A percentile compares a stretch with the other conserved stretches of the same genome.
Conservation (phyloP, 2,113 vertebrate genomes). For the Psettodes erumei region DNA sequence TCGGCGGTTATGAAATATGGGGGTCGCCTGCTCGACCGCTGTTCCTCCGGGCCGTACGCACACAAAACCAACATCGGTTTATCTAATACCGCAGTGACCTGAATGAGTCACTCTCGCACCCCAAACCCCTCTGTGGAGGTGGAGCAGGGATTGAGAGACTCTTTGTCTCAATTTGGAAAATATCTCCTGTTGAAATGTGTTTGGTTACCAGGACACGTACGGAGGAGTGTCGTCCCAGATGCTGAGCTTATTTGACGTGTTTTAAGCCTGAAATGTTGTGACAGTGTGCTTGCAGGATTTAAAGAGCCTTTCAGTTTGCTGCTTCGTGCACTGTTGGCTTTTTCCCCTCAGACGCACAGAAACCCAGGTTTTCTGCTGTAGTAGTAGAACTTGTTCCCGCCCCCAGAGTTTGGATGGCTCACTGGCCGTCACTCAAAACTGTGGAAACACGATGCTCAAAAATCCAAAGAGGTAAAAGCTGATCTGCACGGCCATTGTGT, state of each 20-base stretch:
- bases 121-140: conserved; percentile 41
- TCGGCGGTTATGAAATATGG: conserved; percentile 28
- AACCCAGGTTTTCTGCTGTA: conserved; percentile 9
- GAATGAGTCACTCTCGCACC: conserved; percentile 68
- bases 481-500: neutral
- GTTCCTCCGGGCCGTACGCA: conserved; percentile 7
- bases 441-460: conserved; percentile 27
- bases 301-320: conserved; percentile 25
- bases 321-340: conserved; percentile 39
- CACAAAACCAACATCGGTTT: conserved; percentile 28
- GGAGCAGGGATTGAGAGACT: conserved; percentile 47
- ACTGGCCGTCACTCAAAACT: conserved; percentile 54
- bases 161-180: conserved; percentile 58
- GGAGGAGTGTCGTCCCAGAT: conserved; percentile 10
- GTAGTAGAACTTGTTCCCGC: neutral
- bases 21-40: conserved; percentile 3
- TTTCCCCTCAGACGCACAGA: conserved; percentile 28
- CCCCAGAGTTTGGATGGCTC: conserved; percentile 22
- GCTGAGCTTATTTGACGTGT: conserved; percentile 37
- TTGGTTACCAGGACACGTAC: conserved; percentile 44
- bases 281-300: conserved; percentile 24
- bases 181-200: conserved; percentile 34
- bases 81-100: conserved; percentile 52
- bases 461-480: neutral
- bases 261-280: conserved; percentile 53